Evolutionary conservation across 2,888 invertebrate species (phyloP), one percentile per base, ranked within the genome.

Genomic region (Sclerodermus sp.): DNA sequence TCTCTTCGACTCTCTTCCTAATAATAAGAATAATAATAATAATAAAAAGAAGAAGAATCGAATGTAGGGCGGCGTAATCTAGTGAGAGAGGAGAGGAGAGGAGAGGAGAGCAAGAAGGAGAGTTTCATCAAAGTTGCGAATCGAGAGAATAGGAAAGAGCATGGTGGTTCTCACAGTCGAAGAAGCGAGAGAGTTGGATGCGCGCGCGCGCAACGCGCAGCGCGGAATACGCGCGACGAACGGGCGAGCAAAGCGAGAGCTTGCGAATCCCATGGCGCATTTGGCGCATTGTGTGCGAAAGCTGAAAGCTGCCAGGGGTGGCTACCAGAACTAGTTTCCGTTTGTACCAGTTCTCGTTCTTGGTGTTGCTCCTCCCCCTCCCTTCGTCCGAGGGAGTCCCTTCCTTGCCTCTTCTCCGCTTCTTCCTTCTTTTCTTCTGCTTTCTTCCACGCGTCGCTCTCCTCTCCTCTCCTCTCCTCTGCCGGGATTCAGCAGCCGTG

Each of bases 261-360:
- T 34, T 12, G 17, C 39, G 17, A 57, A 64, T 64, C 57, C 57
- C 57, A 57, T 55, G 57, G 52, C 58, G 51, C 57, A 15, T 32
- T 17, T n/a, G n/a, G n/a, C 4, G 23, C 59, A 64, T 62, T 61
- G 63, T 63, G 49, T 23, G 3, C 8, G n/a, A n/a, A n/a, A n/a
- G n/a, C 23, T 23, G 8, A 23, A 23, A 23, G 8, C 4, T 23
- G 12, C 48, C 55, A 62, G 55, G 66, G 62, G 58, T 60, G 48
- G 48, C 49, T 13, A 23, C 51, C 58, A 50, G 58, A 71, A 71
- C 71, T 68, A 69, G 71, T 71, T 70, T 64, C 54, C 60, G 55
- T 58, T 52, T 39, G 54, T 64, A 67, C 66, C 67, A 67, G 68
- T 64, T 59, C 51, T 53, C 47, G n/a, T 47, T 47, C 47, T 48